A percentile compares a stretch with the other conserved stretches of the same genome.
Evolutionary conservation across 1,140 invertebrate genomes (phyloP).

Genomic region (Leptinotarsa defecta): DNA sequence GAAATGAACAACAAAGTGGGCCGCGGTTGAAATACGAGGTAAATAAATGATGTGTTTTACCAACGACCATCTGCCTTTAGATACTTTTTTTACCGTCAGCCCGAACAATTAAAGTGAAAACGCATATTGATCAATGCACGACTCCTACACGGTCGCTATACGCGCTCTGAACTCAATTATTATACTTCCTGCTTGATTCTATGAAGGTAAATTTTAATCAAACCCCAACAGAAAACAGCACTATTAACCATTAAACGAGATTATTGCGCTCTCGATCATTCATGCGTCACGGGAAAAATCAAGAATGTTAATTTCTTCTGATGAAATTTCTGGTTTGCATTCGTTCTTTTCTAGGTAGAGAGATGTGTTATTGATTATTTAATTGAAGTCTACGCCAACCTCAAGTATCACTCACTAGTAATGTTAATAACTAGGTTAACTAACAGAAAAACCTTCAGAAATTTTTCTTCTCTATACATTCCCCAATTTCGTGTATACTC

Average conservation of each 20-base stretch:
- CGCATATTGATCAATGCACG: constrained; percentile 41
- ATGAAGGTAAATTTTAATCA: constrained; percentile 27
- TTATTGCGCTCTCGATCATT: constrained; percentile 10
- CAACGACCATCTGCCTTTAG: constrained; percentile 34
- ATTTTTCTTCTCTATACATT: too few relatives aligned
- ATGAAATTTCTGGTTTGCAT: constrained; percentile 24
- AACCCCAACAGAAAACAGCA: constrained; percentile 25
- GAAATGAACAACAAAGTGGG: background rate
- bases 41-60: constrained; percentile 26
- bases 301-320: constrained; percentile 27
- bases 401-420: too few relatives aligned
- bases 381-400: too few relatives aligned
- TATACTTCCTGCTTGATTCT: constrained; percentile 37
- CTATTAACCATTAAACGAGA: constrained; percentile 26
- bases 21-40: background rate
- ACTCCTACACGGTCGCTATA: constrained; percentile 38
- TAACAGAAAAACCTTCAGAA: too few relatives aligned
- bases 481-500: too few relatives aligned
- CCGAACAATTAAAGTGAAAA: constrained; percentile 45
- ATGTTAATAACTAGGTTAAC: too few relatives aligned
- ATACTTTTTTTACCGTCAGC: constrained; percentile 24
- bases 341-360: too few relatives aligned
- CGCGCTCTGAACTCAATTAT: constrained; percentile 37
- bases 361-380: too few relatives aligned
- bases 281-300: constrained; percentile 25